Percentiles rank a stretch among this genome's conserved stretches.
Evolutionary conservation across 1,140 invertebrate genomes (phyloP).

Genomic region (Drosophila pachea): DNA sequence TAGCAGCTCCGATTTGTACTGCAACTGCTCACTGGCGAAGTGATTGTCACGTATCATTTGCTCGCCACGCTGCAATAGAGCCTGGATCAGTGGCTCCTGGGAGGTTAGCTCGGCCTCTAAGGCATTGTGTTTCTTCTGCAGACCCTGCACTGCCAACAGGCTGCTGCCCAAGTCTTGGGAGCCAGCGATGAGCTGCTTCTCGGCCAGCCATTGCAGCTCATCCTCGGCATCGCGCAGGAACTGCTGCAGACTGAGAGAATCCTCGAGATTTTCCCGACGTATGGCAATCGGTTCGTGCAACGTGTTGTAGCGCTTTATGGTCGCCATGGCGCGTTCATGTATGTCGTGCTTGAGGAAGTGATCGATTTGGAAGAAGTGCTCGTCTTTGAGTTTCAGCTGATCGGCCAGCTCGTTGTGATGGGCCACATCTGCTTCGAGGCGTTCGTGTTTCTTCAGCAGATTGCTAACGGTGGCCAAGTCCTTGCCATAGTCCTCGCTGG

Average conservation of each 20-base stretch:
- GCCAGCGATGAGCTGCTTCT: constrained; percentile 91
- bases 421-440: constrained; percentile 89
- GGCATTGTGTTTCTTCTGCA: constrained; percentile 97
- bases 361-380: constrained; percentile 85
- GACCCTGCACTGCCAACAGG: constrained; percentile 93
- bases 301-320: constrained; percentile 88
- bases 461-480: constrained; percentile 91
- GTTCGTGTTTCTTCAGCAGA: constrained; percentile 91
- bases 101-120: constrained; percentile 90
- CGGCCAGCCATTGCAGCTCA: constrained; percentile 90
- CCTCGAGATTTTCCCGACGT: constrained; percentile 92
- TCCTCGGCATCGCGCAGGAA: constrained; percentile 92
- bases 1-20: constrained; percentile 82
- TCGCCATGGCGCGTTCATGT: constrained; percentile 84
- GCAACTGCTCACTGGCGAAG: constrained; percentile 84
- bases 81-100: constrained; percentile 89
- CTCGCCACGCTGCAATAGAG: constrained; percentile 85
- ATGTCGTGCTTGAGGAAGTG: constrained; percentile 94
- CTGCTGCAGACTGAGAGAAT: constrained; percentile 90
- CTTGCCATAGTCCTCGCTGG: constrained; percentile 82
- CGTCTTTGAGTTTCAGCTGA: constrained; percentile 87
- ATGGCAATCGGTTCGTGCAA: constrained; percentile 94
- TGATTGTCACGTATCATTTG: constrained; percentile 91
- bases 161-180: constrained; percentile 87
- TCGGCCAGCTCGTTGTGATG: constrained; percentile 89